Evolutionary conservation across 2,888 invertebrate species (phyloP), one percentile per base, ranked within the genome.

Genomic region (Agriotes lineatus): DNA sequence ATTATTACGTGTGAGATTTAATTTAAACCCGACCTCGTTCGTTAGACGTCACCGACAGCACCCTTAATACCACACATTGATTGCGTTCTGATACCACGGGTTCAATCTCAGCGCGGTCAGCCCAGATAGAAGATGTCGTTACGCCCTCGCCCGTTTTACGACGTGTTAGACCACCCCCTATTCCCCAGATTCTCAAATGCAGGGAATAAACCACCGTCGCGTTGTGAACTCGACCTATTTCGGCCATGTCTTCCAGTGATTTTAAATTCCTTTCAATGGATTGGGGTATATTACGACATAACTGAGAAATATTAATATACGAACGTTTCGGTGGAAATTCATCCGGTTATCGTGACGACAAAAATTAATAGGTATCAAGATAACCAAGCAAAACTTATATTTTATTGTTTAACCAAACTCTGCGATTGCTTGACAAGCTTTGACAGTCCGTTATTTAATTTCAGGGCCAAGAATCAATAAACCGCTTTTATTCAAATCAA

Each of bases 51-150:
- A 61, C 60, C 64, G 59, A 57, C 69, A 56, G 60, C 65, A 60
- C 45, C 68, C 52, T 63, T 65, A 69, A 69, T 69, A 60, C 69
- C 61, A 69, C 69, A 69, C 69, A 69, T 69, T 69, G 69, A 69
- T 69, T 69, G 69, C 69, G 69, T 69, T 69, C 69, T 65, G 69
- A 69, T 69, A 72, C 68, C 63, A 68, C 65, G 64, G 68, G 67
- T 68, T 69, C 72, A 72, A 72, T 72, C 70, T 72, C 70, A 52
- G 45, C 62, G 72, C 72, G 72, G 72, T 72, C 72, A 72, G 70
- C 63, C 57, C 64, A 64, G 67, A 68, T 64, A 70, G 69, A 67
- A 69, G 67, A 69, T 70, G 69, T 70, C 69, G 69, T 69, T 62
- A 72, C 72, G 67, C 72, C 67, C 69, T 64, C 62, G 58, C 70